Percentiles rank a stretch among this genome's conserved stretches.
Evolutionary conservation across 1,140 invertebrate genomes (phyloP).

Genomic region (Elymnias hypermnestra): DNA sequence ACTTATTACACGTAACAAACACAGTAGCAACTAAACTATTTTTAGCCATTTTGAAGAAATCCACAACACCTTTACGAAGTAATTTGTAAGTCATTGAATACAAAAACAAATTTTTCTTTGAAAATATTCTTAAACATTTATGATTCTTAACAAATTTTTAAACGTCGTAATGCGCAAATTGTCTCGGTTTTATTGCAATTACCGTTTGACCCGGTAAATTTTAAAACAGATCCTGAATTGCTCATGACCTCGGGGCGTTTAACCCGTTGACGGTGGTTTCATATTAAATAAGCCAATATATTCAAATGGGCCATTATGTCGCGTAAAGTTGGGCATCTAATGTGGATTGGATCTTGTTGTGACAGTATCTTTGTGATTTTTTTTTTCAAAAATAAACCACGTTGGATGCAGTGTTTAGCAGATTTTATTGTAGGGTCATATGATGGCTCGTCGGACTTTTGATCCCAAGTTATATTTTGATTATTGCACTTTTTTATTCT

Average conservation of each 20-base stretch:
- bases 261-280: slow-evolving; percentile 22
- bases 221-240: background rate
- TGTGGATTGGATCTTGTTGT: slow-evolving; percentile 31
- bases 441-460: slow-evolving; percentile 20
- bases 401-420: slow-evolving; percentile 9
- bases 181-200: background rate
- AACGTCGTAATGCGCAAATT: background rate
- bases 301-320: slow-evolving; percentile 31
- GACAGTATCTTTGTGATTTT: slow-evolving; percentile 37
- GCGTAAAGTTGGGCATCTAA: slow-evolving; percentile 44
- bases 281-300: slow-evolving; percentile 42
- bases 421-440: slow-evolving; percentile 42
- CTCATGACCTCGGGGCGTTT: slow-evolving; percentile 29
- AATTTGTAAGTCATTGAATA: no score
- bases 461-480: slow-evolving; percentile 12
- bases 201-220: slow-evolving; percentile 4
- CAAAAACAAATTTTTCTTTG: no score
- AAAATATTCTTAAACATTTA: background rate
- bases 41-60: no score
- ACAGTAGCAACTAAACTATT: no score
- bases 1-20: no score
- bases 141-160: background rate
- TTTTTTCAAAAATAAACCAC: slow-evolving; percentile 22
- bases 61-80: no score
- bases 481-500: slow-evolving; percentile 9